Evolutionary conservation across 2,113 vertebrate species (phyloP), one percentile per base, ranked within the genome.

Genomic region (Colossoma macropomum): DNA sequence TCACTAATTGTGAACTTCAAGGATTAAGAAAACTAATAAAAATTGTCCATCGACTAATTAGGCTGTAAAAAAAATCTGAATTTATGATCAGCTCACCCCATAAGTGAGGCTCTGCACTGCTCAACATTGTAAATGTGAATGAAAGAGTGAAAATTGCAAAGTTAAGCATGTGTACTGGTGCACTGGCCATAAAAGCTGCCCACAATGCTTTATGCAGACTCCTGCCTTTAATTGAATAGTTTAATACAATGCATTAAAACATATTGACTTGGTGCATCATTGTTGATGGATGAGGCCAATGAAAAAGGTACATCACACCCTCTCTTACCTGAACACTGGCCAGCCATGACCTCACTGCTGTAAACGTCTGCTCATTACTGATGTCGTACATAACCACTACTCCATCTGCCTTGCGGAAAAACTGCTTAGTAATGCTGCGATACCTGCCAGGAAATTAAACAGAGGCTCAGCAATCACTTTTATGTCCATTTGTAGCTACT

Each of bases 391-490:
- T 96, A 76, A 99, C 92, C 28, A 97, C 89, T 50, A 98, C 95
- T 0, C 96, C 97, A 0, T 99, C 97, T 0, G 95, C 97, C 90
- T 97, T 98, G 45, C 97, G 93, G 90, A 98, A 98, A 92, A 99
- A 99, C 87, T 99, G 97, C 84, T 97, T 98, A 38, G 97, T 96
- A 88, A 99, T 96, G 88, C 97, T 97, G 65, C 94, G 95, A 85
- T 97, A 99, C 92, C 98, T 98, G 88, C 6, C 66, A 48, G 48
- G 6, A 6, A 77, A 72, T 52, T 10, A 32, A 27, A 50, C n/a
- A 3, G 13, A 34, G 9, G 4, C 8, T 48, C 28, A 48, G 54
- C 16, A 45, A 45, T 48, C 23, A 74, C 30, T 50, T 23, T 2
- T 4, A 2, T 7, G 48, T n/a, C 8, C 9, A 54, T 27, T 50